These are phyloP conservation scores for Ophioninae sp. DNA, from an alignment of 2,888 invertebrate species.

Conservation along the genomic window DNA sequence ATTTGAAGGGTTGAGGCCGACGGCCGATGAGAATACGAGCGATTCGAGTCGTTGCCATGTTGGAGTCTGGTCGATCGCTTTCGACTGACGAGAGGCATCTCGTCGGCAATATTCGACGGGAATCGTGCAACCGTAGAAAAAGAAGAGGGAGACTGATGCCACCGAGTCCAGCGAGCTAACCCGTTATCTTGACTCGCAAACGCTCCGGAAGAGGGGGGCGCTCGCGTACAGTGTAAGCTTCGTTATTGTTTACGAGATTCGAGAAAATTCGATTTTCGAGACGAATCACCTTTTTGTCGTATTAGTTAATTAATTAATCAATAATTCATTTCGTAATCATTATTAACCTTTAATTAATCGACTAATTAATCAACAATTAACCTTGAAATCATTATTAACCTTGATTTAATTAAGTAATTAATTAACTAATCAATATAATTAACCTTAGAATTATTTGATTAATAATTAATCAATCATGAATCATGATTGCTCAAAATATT, in stretches of 20 bases:
- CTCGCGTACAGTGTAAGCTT: conserved; percentile 6
- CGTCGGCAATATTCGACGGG: conserved; percentile 28
- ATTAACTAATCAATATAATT: no score
- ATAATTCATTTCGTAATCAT: no score
- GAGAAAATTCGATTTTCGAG: not conserved
- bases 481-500: no score
- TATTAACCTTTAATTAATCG: no score
- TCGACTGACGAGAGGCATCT: conserved; percentile 37
- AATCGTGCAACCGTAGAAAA: conserved; percentile 13
- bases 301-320: no score
- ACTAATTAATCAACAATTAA: no score
- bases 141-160: conserved; percentile 9
- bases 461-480: no score
- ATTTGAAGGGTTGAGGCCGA: conserved; percentile 60
- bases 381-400: no score
- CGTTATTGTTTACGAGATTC: not conserved
- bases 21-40: conserved; percentile 62
- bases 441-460: no score
- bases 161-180: not conserved
- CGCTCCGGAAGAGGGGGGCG: not conserved
- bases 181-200: not conserved
- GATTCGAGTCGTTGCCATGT: conserved; percentile 69
- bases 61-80: conserved; percentile 41
- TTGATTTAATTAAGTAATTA: no score
- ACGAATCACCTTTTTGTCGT: no score